These are phyloP conservation scores for Meghimatium bilineatum DNA, from an alignment of 2,888 invertebrate genomes.

Conservation along the genomic window DNA sequence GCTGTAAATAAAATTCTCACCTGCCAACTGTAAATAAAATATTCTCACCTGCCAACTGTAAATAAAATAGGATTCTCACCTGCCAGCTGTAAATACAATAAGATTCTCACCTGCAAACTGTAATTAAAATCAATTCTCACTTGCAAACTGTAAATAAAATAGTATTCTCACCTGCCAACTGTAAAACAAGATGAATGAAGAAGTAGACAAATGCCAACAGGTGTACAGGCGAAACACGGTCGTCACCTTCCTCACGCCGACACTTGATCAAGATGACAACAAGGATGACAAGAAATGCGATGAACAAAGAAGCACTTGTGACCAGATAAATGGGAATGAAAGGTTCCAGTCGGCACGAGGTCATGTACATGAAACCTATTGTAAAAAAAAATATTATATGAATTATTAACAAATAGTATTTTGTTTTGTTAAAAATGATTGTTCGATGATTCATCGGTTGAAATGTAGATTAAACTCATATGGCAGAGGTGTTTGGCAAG, in stretches of 20 bases:
- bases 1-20: neutral
- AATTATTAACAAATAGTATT: too few species aligned
- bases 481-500: too few species aligned
- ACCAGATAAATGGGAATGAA: slow-evolving; percentile 45
- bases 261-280: slow-evolving; percentile 16
- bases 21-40: neutral
- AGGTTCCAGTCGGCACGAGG: slow-evolving; percentile 22
- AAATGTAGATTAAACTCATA: too few species aligned
- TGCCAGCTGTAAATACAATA: too few species aligned
- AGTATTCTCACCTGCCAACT: slow-evolving; percentile 37
- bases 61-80: too few species aligned
- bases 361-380: slow-evolving; percentile 33
- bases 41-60: slow-evolving; percentile 41
- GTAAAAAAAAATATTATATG: neutral
- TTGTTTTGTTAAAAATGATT: too few species aligned
- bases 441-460: too few species aligned
- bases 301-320: slow-evolving; percentile 26
- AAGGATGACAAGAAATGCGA: slow-evolving; percentile 22
- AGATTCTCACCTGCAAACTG: too few species aligned
- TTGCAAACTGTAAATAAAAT: neutral
- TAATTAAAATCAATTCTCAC: too few species aligned
- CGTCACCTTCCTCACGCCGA: slow-evolving; percentile 22
- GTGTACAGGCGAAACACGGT: slow-evolving; percentile 22
- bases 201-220: slow-evolving; percentile 37
- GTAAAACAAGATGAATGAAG: slow-evolving; percentile 42